Conservation (phyloP, 1,140 invertebrate species). For the Hyphantria cunea region DNA sequence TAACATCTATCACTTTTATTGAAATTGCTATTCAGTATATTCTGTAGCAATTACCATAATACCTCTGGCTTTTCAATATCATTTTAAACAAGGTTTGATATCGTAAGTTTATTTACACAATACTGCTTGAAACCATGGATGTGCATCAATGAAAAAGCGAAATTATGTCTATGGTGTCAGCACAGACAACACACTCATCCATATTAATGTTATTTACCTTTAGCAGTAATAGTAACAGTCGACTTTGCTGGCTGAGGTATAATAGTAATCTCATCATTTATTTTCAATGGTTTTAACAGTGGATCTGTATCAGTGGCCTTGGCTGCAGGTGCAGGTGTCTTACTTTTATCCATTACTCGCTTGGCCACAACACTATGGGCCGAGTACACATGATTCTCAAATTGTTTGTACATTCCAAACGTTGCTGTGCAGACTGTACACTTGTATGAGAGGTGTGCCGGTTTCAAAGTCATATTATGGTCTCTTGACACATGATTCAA, state of each 20-base stretch:
- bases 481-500: conserved; percentile 95
- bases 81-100: conserved; percentile 57
- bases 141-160: conserved; percentile 56
- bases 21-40: conserved; percentile 66
- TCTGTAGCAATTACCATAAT: conserved; percentile 59
- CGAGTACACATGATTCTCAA: conserved; percentile 97
- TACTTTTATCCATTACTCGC: conserved; percentile 91
- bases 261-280: conserved; percentile 96
- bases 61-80: conserved; percentile 49
- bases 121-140: conserved; percentile 66
- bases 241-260: conserved; percentile 90
- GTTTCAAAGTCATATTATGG: conserved; percentile 95
- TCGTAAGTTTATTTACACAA: conserved; percentile 72
- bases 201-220: conserved; percentile 71
- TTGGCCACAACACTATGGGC: conserved; percentile 95
- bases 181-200: conserved; percentile 48
- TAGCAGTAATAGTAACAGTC: conserved; percentile 67
- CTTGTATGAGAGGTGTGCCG: conserved; percentile 96
- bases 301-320: conserved; percentile 85
- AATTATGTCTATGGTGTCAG: conserved; percentile 34
- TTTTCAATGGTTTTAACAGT: conserved; percentile 92
- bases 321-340: conserved; percentile 60
- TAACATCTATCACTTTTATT: conserved; percentile 58
- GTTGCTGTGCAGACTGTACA: conserved; percentile 97
- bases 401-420: conserved; percentile 97